Percentiles rank a stretch among this genome's conserved stretches.
phyloP scores from a whole-genome alignment of 2,888 invertebrate species.

The Melinaea marsaeus region DNA sequence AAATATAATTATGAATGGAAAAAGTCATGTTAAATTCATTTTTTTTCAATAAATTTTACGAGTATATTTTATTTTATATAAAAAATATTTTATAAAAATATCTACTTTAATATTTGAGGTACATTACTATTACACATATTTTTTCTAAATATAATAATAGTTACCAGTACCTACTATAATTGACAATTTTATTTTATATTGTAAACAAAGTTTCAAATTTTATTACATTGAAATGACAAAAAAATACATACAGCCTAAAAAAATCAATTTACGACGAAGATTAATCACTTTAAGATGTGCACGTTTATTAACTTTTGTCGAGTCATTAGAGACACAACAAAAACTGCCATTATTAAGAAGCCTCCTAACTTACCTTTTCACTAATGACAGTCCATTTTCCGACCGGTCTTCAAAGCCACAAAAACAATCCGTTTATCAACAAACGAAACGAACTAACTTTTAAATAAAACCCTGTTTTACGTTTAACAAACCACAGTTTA shows the following conservation, averaged over 20 bases:
- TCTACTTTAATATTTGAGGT: no score
- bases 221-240: conserved; percentile 12
- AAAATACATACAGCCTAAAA: conserved; percentile 7
- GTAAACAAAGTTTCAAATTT: neutral
- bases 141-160: no score
- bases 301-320: conserved; percentile 14
- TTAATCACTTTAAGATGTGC: conserved; percentile 21
- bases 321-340: conserved; percentile 19
- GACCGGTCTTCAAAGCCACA: conserved; percentile 41
- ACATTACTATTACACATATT: no score
- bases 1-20: no score
- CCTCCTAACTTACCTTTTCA: conserved; percentile 54
- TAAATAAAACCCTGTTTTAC: conserved; percentile 32
- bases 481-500: conserved; percentile 40
- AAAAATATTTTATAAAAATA: no score
- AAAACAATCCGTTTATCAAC: conserved; percentile 38
- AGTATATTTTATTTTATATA: no score
- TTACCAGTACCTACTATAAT: no score
- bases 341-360: conserved; percentile 24
- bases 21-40: no score
- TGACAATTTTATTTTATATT: no score
- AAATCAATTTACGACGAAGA: conserved; percentile 13
- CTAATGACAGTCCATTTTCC: conserved; percentile 66
- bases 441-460: conserved; percentile 40
- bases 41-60: no score